A percentile compares a stretch with the other conserved stretches of the same genome.
These are phyloP conservation scores for Sussaba pulchella DNA, from an alignment of 2,888 invertebrate genomes.

Conservation along the genomic window DNA sequence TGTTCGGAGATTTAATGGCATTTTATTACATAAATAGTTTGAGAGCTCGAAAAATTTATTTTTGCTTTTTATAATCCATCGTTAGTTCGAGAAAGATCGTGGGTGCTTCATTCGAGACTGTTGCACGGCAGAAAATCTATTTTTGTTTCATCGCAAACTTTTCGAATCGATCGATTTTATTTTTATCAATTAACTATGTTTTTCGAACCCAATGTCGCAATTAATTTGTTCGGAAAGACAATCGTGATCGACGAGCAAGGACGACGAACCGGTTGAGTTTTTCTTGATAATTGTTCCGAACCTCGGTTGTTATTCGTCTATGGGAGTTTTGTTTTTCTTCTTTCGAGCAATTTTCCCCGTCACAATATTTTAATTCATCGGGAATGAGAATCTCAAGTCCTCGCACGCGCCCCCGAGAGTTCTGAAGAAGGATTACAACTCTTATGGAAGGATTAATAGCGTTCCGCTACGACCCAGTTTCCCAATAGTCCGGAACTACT, in stretches of 20 bases:
- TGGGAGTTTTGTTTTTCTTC: constrained; percentile 5
- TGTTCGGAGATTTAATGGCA: not conserved
- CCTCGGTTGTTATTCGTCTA: not conserved
- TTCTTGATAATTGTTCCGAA: constrained; percentile 5
- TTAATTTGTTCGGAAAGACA: constrained; percentile 9
- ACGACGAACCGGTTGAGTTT: not conserved
- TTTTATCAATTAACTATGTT: not conserved
- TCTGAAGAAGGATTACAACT: constrained; percentile 64
- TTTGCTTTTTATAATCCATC: no score
- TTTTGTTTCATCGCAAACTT: no score
- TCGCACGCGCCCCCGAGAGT: constrained; percentile 38
- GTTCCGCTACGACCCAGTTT: constrained; percentile 66
- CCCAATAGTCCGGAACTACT: constrained; percentile 61
- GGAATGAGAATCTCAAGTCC: constrained; percentile 5
- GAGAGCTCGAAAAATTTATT: no score
- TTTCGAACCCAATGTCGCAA: not conserved
- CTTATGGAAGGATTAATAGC: constrained; percentile 67
- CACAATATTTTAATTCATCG: constrained; percentile 54
- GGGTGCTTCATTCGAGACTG: no score
- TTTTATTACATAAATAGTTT: not conserved
- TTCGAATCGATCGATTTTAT: not conserved
- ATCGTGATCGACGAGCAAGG: not conserved
- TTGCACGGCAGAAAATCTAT: no score
- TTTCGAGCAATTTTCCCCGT: constrained; percentile 34
- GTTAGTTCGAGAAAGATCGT: no score